A percentile compares a stretch with the other conserved stretches of the same genome.
These are phyloP conservation scores for Flabesymbios commensalis DNA, from an alignment of 2,888 invertebrate species.

Conservation along the genomic window DNA sequence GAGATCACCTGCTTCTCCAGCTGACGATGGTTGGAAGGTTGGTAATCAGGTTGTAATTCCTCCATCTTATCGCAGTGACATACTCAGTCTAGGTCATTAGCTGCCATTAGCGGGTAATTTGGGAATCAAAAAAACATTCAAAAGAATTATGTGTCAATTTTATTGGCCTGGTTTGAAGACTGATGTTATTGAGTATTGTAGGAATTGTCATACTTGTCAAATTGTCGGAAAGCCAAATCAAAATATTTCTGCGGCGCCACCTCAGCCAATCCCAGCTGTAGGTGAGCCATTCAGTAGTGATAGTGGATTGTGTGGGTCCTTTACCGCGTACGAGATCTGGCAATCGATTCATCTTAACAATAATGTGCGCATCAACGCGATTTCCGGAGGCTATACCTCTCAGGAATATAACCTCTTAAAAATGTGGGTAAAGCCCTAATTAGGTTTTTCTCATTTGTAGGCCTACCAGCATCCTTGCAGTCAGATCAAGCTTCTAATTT, in stretches of 20 bases:
- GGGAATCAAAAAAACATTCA: conserved; percentile 6
- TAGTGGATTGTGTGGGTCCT: conserved; percentile 17
- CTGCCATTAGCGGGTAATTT: conserved; percentile 9
- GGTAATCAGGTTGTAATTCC: conserved; percentile 10
- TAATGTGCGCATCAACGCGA: conserved; percentile 15
- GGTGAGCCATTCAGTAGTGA: conserved; percentile 15
- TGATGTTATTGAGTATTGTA: conserved; percentile 12
- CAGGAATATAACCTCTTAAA: conserved; percentile 4
- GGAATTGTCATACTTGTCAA: conserved; percentile 18
- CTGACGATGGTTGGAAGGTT: conserved; percentile 1
- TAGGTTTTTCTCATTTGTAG: no score
- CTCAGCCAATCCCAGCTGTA: conserved; percentile 12
- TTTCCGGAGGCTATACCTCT: conserved; percentile 19
- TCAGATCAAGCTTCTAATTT: conserved; percentile 17
- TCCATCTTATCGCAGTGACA: not conserved
- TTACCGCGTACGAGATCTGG: conserved; percentile 13
- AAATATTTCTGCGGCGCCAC: not conserved
- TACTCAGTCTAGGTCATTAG: not conserved
- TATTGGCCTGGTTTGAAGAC: conserved; percentile 14
- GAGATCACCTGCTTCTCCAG: conserved; percentile 2
- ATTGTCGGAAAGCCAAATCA: conserved; percentile 7
- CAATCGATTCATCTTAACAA: conserved; percentile 11
- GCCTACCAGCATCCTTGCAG: conserved; percentile 9
- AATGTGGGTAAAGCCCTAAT: not conserved
- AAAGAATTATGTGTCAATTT: conserved; percentile 6